Base-by-base conservation (phyloP, 2,113 vertebrate genomes). In the Cyprinus carpio region DNA sequence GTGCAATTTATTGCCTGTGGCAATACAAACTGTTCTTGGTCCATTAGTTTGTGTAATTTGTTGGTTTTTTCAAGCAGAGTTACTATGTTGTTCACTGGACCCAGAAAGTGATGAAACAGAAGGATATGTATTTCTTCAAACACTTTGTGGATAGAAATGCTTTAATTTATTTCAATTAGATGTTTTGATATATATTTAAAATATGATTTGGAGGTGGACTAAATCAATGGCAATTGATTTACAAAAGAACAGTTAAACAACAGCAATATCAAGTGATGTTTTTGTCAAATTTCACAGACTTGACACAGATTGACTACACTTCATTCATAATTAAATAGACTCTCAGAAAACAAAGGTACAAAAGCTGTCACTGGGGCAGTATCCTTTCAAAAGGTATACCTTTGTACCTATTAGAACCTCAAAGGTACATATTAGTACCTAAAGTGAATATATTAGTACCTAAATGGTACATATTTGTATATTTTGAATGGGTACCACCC, bases 31-130 rank as follows among this genome's bases (percentile, higher is more conserved):
- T 76, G 25, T 31, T 76, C 46, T 76, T 54, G 46, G n/a, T 31
- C 25, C 25, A 76, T 76, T 76, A 51, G 16, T 18, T 76, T 27
- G 7, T 76, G 75, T 54, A 49, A 76, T 76, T 20, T 76, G 13
- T 18, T 75, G n/a, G 25, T 75, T 75, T 49, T 25, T 20, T 49
- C 74, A 51, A 51, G 13, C 46, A 29, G 6, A 51, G 43, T 75
- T 75, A 25, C 72, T 51, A 27, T 25, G 43, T 29, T 75, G 25
- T 25, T 27, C 74, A 75, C 7, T 75, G 13, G 20, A 74, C 4
- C 20, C 23, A 49, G 23, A 46, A 49, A 51, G 46, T 75, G 74
- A 51, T 75, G 43, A 46, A 75, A 49, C 49, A 10, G 31, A 37
- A 20, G 15, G 15, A 34, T 31, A 18, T 16, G 0, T 64, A 27